A percentile compares a stretch with the other conserved stretches of the same genome.
Conservation (phyloP, 2,888 invertebrate species). For the Deilephila elpenor region DNA sequence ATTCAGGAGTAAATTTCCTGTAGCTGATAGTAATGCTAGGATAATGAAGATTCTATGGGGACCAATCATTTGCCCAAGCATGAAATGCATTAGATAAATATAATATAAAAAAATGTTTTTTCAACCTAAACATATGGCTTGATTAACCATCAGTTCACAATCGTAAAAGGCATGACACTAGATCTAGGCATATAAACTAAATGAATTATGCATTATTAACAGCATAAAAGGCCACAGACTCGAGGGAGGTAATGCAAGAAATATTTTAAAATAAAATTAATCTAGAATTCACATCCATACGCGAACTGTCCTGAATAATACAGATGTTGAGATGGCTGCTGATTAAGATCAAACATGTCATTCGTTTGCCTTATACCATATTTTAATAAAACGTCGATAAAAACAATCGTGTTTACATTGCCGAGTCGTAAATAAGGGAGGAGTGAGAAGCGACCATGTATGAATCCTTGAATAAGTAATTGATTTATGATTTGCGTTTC, state of each 20-base stretch:
- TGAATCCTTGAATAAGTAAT: background rate
- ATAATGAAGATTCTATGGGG: too few relatives aligned
- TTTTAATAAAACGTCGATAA: background rate
- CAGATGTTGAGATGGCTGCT: constrained; percentile 1
- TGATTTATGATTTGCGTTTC: background rate
- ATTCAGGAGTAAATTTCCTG: background rate
- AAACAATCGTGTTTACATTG: constrained; percentile 4
- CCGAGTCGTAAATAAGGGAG: background rate
- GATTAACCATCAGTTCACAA: background rate
- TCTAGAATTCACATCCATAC: constrained; percentile 8
- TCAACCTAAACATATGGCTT: background rate
- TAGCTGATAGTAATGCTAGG: background rate
- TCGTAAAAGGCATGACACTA: constrained; percentile 2
- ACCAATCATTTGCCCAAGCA: too few relatives aligned
- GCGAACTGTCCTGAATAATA: constrained; percentile 1
- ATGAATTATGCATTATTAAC: constrained; percentile 3
- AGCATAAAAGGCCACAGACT: background rate
- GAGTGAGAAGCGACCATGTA: background rate
- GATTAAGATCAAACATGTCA: constrained; percentile 3
- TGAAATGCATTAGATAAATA: too few relatives aligned
- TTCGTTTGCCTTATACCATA: background rate
- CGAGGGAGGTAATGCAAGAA: background rate
- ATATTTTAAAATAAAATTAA: background rate
- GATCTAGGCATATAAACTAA: background rate
- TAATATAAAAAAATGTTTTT: background rate